Evolutionary conservation across 1,140 invertebrate genomes (phyloP).

Genomic region (Schlechtendalia chinensis): DNA sequence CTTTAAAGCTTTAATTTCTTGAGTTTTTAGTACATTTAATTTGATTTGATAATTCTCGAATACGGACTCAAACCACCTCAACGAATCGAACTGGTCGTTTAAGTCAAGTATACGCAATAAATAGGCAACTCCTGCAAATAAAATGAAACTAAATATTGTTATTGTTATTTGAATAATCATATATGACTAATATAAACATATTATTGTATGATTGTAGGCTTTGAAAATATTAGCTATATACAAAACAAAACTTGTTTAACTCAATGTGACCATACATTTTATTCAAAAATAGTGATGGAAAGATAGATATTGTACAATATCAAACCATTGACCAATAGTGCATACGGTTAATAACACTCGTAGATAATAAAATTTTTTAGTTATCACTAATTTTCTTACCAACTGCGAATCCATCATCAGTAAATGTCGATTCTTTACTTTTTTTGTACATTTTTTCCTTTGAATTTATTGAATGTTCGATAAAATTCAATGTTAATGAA

Average conservation of each 20-base stretch:
- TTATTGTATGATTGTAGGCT: no score
- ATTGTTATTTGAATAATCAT: no score
- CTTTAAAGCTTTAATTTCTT: constrained; percentile 59
- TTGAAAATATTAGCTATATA: no score
- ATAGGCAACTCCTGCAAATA: constrained; percentile 66
- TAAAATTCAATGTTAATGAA: constrained; percentile 89
- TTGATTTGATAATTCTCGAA: constrained; percentile 67
- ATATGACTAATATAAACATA: no score
- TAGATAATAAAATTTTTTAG: no score
- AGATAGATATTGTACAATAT: no score
- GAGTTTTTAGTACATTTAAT: constrained; percentile 63
- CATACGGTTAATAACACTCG: no score
- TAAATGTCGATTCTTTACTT: constrained; percentile 79
- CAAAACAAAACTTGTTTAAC: no score
- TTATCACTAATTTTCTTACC: constrained; percentile 61
- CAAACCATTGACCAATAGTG: no score
- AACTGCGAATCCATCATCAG: constrained; percentile 98
- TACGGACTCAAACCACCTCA: constrained; percentile 95
- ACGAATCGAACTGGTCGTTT: constrained; percentile 79
- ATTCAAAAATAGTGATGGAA: no score
- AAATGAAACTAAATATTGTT: no score
- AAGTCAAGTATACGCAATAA: constrained; percentile 67
- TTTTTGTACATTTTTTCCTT: constrained; percentile 89
- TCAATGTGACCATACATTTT: no score
- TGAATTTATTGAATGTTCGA: constrained; percentile 87